These are phyloP conservation scores for Leptopilina clavipes DNA, from an alignment of 1,140 invertebrate species.

Conservation along the genomic window DNA sequence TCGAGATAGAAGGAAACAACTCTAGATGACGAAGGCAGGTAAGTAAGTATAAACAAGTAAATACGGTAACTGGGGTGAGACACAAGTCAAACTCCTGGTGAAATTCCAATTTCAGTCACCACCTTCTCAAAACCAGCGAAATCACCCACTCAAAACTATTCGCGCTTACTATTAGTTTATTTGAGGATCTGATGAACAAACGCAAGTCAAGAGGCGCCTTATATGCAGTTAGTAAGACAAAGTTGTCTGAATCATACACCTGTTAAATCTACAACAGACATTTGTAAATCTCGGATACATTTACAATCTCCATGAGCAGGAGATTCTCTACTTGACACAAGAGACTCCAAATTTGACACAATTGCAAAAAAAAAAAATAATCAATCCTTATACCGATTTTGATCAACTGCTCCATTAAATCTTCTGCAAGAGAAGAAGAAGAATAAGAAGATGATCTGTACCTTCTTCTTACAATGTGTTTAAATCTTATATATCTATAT, in stretches of 20 bases:
- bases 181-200: slow-evolving; percentile 1
- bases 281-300: background rate
- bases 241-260: background rate
- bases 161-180: background rate
- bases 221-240: background rate
- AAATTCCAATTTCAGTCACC: background rate
- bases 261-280: background rate
- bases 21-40: slow-evolving; percentile 32
- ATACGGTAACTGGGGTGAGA: slow-evolving; percentile 20
- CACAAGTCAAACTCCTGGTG: background rate
- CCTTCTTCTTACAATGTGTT: too few relatives aligned
- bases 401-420: too few relatives aligned
- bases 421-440: too few relatives aligned
- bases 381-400: too few relatives aligned
- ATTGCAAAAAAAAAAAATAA: too few relatives aligned
- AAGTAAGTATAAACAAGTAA: slow-evolving; percentile 32
- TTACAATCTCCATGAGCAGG: too few relatives aligned
- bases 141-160: background rate
- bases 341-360: too few relatives aligned
- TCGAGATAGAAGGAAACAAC: slow-evolving; percentile 2
- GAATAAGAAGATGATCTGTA: too few relatives aligned
- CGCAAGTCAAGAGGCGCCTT: background rate
- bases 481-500: too few relatives aligned
- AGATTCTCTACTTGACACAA: too few relatives aligned
- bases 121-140: background rate